Evolutionary conservation across 2,888 invertebrate species (phyloP).

Genomic region (Phalangium opilio): DNA sequence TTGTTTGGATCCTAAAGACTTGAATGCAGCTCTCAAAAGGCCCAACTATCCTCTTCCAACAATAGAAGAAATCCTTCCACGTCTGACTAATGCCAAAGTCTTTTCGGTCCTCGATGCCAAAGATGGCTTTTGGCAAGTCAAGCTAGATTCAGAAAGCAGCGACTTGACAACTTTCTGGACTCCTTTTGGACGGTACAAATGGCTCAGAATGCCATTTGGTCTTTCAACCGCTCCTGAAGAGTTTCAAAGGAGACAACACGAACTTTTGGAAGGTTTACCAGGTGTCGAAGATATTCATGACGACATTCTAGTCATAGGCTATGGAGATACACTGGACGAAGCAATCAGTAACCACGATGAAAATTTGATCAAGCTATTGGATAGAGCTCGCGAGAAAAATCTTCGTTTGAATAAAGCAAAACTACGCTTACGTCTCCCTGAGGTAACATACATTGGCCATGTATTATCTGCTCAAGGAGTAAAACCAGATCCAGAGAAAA

Average conservation of each 20-base stretch:
- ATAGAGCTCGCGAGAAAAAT: background rate
- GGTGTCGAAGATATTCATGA: background rate
- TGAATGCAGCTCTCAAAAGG: no score
- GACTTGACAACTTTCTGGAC: background rate
- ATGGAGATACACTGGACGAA: background rate
- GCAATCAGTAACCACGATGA: background rate
- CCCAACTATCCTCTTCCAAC: no score
- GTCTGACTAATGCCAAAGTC: no score
- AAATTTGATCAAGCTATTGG: background rate
- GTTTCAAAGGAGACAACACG: no score
- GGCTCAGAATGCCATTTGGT: background rate
- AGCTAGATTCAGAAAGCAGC: background rate
- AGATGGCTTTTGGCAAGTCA: background rate
- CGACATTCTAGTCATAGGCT: background rate
- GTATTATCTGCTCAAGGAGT: background rate
- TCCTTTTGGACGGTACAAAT: background rate
- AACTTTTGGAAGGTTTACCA: no score
- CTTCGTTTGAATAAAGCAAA: background rate
- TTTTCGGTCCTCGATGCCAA: background rate
- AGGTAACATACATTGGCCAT: constrained; percentile 9
- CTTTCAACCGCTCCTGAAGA: background rate
- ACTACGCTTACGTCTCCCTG: background rate
- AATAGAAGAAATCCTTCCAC: no score
- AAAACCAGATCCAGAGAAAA: constrained; percentile 2
- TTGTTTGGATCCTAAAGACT: no score